Conservation (phyloP, 2,888 invertebrate genomes). For the Rhagophthalmus giganteus region DNA sequence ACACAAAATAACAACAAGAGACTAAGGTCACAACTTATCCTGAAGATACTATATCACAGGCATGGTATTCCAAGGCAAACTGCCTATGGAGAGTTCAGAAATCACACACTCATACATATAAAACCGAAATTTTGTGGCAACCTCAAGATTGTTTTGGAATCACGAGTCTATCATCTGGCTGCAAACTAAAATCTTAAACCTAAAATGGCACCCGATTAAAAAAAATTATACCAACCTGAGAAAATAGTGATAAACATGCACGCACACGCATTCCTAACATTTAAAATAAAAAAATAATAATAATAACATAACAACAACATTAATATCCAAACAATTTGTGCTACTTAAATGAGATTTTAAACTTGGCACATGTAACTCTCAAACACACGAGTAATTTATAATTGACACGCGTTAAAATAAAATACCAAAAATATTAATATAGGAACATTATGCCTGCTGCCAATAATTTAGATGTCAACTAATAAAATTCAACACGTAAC, state of each 20-base stretch:
- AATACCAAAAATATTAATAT: conserved; percentile 24
- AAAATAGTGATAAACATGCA: conserved; percentile 36
- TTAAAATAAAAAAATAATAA: conserved; percentile 23
- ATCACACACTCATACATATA: conserved; percentile 38
- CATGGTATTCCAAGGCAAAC: conserved; percentile 57
- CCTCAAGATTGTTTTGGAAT: conserved; percentile 42
- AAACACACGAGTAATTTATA: conserved; percentile 41
- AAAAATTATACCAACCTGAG: conserved; percentile 54
- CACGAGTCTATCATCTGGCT: conserved; percentile 47
- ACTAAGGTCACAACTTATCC: conserved; percentile 71
- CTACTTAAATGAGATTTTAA: conserved; percentile 38
- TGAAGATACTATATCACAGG: conserved; percentile 73
- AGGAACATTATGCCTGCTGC: conserved; percentile 49
- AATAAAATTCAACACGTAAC: conserved; percentile 37
- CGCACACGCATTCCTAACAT: conserved; percentile 21
- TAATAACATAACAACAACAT: conserved; percentile 31
- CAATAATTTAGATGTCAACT: conserved; percentile 41
- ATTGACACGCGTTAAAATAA: conserved; percentile 44
- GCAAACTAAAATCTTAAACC: conserved; percentile 52
- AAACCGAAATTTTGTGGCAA: conserved; percentile 44
- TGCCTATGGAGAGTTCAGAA: conserved; percentile 35
- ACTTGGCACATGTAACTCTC: conserved; percentile 40
- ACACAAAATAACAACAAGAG: conserved; percentile 60
- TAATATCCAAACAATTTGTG: conserved; percentile 37
- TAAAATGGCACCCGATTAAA: conserved; percentile 53